Percentiles rank a stretch among this genome's conserved stretches.
These are phyloP conservation scores for Dyspetes luteomarginatus DNA, from an alignment of 2,888 invertebrate species.

Conservation along the genomic window DNA sequence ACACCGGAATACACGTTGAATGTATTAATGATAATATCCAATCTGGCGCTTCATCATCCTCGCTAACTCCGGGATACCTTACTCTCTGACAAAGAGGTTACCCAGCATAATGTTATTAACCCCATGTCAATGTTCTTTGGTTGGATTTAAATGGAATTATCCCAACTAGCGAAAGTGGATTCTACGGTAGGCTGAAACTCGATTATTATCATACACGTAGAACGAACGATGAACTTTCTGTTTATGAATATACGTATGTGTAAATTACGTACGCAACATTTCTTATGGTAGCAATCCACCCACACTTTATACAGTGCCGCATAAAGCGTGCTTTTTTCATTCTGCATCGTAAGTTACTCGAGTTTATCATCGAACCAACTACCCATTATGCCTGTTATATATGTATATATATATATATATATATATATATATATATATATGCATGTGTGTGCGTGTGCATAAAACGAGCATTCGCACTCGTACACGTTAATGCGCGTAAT, in stretches of 20 bases:
- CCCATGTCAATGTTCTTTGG: conserved; percentile 52
- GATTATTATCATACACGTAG: conserved; percentile 28
- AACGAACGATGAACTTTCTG: background rate
- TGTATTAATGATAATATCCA: conserved; percentile 59
- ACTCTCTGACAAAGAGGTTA: conserved; percentile 37
- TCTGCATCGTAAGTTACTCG: conserved; percentile 10
- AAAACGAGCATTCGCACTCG: conserved; percentile 53
- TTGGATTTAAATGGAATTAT: conserved; percentile 49
- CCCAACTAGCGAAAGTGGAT: conserved; percentile 27
- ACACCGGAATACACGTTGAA: conserved; percentile 42
- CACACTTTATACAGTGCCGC: too few species aligned
- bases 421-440: too few species aligned
- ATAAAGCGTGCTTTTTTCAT: conserved; percentile 7
- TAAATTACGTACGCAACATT: background rate
- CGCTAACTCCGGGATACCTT: conserved; percentile 10
- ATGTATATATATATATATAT: too few species aligned
- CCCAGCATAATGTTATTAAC: conserved; percentile 58
- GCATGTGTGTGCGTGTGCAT: too few species aligned
- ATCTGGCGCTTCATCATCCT: conserved; percentile 34
- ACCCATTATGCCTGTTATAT: background rate
- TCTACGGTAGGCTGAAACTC: conserved; percentile 7
- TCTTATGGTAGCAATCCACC: background rate
- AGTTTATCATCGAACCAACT: conserved; percentile 36
- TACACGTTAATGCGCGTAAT: conserved; percentile 58
- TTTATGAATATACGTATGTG: background rate